Base-by-base conservation (phyloP, 1,140 invertebrate species). In the Drosophila prosaltans region DNA sequence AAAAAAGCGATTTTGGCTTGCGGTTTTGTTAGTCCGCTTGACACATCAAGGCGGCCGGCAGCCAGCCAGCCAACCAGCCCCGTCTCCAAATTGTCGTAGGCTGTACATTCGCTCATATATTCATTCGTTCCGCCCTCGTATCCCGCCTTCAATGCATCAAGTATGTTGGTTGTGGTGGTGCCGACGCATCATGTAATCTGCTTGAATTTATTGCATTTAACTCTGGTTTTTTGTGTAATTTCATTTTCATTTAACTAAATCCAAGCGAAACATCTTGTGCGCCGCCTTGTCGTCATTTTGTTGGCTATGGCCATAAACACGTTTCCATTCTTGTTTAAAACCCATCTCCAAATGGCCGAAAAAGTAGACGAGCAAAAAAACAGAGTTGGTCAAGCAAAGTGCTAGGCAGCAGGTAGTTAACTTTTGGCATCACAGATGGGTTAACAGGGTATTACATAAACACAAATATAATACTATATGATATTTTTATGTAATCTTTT, bases 131-230 rank as follows among this genome's bases (percentile, higher is more conserved):
- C 72, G 63, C 72, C 45, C 69, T 54, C 80, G 43, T 8, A 3
- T 28, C 28, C 40, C 40, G 40, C 40, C 40, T 71, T 30, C 32
- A 32, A 41, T 63, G 24, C 57, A 54, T 72, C 57, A 55, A 59
- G 36, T 30, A 36, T 45, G 62, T 45, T 63, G 28, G 36, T 43
- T 30, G 30, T 45, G 62, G 45, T 63, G 28, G 36, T 43, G 43
- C 16, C 60, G 69, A 51, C 45, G 45, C 45, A 51, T 77, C 82
- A 45, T 88, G 76, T 86, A 86, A 88, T 88, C 84, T 89, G 77
- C 80, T 88, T 68, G 59, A 78, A 84, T 84, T 89, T 78, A 88
- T 88, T 84, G 80, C 80, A 57, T 70, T 80, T 69, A 74, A 51
- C 59, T 73, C 54, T 58, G 64, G 69, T 71, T 81, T 78, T 64